A percentile compares a stretch with the other conserved stretches of the same genome.
Evolutionary conservation across 2,113 vertebrate species (phyloP).

Genomic region (Eretmodus cyanostictus): DNA sequence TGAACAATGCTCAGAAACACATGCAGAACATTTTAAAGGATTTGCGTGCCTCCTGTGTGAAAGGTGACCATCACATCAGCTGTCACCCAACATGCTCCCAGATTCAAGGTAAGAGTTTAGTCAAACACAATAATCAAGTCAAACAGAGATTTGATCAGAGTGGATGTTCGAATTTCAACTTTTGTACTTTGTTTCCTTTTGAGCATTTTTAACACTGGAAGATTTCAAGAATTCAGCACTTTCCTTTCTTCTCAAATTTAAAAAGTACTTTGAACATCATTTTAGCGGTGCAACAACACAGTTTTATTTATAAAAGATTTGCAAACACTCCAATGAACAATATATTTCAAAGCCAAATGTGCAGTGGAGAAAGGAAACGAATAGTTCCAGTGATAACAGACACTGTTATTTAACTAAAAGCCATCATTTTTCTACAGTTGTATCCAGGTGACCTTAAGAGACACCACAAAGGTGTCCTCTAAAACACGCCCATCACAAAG

Average conservation of each 20-base stretch:
- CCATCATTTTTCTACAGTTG: background rate
- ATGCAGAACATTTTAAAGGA: no score
- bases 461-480: background rate
- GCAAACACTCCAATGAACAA: background rate
- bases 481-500: background rate
- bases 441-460: background rate
- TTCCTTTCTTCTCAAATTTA: background rate
- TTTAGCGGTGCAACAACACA: background rate
- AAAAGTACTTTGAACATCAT: background rate
- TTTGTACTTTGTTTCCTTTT: background rate
- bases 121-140: background rate
- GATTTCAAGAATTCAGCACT: background rate
- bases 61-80: background rate
- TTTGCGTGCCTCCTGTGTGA: background rate
- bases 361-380: background rate
- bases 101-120: constrained; percentile 5
- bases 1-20: background rate
- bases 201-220: background rate
- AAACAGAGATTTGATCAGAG: background rate
- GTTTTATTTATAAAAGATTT: background rate
- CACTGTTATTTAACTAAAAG: background rate
- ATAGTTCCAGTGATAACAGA: background rate
- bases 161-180: background rate
- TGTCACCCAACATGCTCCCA: background rate
- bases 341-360: background rate